A percentile compares a stretch with the other conserved stretches of the same genome.
Evolutionary conservation across 2,113 vertebrate species (phyloP).

Genomic region (Pelmatolapia mariae): DNA sequence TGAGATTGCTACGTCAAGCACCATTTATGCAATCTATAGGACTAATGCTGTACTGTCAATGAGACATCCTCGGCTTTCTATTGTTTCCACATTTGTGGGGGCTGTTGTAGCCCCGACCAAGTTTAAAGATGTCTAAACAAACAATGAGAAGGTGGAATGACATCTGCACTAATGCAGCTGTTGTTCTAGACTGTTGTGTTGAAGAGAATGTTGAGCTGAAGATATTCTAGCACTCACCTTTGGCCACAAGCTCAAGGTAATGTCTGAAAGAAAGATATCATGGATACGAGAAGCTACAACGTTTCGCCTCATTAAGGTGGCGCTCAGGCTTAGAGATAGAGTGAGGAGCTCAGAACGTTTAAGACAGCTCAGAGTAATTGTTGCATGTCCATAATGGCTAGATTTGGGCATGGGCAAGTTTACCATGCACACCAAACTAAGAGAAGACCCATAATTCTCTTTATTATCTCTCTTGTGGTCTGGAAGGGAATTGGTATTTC

Average conservation of each 20-base stretch:
- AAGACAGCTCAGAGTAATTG: not conserved
- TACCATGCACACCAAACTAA: not conserved
- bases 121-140: not conserved
- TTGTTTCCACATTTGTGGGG: accelerated
- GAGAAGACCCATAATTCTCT: not conserved
- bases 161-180: accelerated
- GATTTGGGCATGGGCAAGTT: not conserved
- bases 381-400: accelerated
- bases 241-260: not conserved
- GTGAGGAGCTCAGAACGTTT: not conserved
- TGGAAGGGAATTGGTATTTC: accelerated
- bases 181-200: not conserved
- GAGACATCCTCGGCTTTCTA: accelerated
- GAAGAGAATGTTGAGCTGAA: not conserved
- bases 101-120: not conserved
- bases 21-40: not conserved
- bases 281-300: accelerated
- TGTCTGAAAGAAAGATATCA: not conserved
- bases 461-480: not conserved
- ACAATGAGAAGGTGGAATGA: accelerated
- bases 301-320: not conserved
- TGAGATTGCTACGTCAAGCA: not conserved
- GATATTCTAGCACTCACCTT: not conserved
- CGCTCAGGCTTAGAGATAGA: not conserved
- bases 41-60: not conserved